Conservation (phyloP, 2,888 invertebrate genomes). For the Tyria jacobaeae region DNA sequence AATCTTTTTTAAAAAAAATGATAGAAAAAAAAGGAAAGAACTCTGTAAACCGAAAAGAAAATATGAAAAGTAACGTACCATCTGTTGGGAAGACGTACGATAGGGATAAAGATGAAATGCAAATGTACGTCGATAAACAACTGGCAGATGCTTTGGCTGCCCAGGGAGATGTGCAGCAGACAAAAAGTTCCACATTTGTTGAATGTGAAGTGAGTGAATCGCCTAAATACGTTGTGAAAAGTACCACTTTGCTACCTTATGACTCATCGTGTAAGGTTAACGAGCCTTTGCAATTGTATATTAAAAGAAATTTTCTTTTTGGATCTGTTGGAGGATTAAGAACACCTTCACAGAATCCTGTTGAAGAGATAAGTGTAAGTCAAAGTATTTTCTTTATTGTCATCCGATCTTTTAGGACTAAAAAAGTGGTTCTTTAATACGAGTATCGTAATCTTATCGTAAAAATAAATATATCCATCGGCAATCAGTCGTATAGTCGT, state of each 20-base stretch:
- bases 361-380: not conserved
- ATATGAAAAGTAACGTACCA: not conserved
- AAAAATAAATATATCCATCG: no score
- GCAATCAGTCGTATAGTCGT: no score
- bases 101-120: slow-evolving; percentile 1
- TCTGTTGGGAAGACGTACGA: not conserved
- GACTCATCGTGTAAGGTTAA: not conserved
- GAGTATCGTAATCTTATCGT: no score
- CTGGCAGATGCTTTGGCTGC: slow-evolving; percentile 3
- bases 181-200: not conserved
- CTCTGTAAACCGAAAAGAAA: not conserved
- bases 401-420: no score
- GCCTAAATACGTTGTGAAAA: slow-evolving; percentile 11
- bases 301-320: not conserved
- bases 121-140: slow-evolving; percentile 6
- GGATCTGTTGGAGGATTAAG: not conserved
- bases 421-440: no score
- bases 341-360: not conserved
- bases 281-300: not conserved
- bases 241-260: not conserved
- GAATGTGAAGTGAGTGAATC: slow-evolving; percentile 9
- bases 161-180: not conserved
- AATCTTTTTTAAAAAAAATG: not conserved
- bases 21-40: not conserved
- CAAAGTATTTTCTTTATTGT: no score